Conservation (phyloP, 2,797 vertebrate genomes). For the Heliangelus exortis region DNA sequence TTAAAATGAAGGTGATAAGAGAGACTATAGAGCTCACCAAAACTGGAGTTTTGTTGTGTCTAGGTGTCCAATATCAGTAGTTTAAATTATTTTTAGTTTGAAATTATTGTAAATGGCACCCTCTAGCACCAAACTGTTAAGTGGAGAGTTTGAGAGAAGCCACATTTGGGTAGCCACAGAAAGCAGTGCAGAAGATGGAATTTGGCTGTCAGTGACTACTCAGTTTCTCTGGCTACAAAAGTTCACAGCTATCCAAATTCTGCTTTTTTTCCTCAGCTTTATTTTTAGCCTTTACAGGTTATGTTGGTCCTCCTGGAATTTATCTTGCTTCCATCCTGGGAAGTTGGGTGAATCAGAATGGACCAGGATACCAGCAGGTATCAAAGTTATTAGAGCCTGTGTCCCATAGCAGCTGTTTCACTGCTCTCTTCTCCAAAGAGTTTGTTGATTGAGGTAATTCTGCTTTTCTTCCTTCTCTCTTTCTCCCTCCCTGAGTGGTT, state of each 20-base stretch:
- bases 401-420: neutral
- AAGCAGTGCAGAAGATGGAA: neutral
- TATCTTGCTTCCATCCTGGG: neutral
- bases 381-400: neutral
- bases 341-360: conserved; percentile 6
- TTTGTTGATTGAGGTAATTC: neutral
- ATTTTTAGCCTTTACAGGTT: neutral
- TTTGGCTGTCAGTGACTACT: neutral
- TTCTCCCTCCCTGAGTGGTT: neutral
- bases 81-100: neutral
- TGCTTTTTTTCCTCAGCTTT: neutral
- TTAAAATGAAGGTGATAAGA: neutral
- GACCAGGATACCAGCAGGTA: neutral
- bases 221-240: neutral
- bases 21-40: neutral
- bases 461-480: neutral
- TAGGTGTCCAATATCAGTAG: neutral
- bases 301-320: conserved; percentile 1
- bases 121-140: neutral
- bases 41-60: neutral
- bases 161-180: neutral
- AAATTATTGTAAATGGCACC: neutral
- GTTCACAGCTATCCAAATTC: neutral
- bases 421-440: neutral
- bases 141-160: neutral